phyloP scores from a whole-genome alignment of 1,140 invertebrate genomes.

The Drosophila serrata region DNA sequence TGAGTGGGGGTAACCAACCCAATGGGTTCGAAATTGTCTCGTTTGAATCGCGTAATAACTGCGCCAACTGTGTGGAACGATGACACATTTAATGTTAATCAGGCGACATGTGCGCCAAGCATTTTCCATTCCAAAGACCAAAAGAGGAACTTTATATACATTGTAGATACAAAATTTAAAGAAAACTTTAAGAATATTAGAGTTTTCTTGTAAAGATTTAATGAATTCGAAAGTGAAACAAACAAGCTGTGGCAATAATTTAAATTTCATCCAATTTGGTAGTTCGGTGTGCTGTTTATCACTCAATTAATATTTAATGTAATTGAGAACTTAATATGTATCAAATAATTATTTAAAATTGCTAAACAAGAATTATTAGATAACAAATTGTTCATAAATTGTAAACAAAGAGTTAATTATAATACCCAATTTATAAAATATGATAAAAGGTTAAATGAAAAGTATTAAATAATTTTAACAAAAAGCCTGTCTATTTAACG shows the following conservation, averaged over 20 bases:
- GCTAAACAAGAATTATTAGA: neutral
- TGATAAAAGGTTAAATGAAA: neutral
- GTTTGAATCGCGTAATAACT: slow-evolving; percentile 2
- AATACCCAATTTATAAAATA: neutral
- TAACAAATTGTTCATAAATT: neutral
- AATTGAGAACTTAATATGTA: neutral
- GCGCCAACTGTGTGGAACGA: slow-evolving; percentile 13
- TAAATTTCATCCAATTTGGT: too few species aligned
- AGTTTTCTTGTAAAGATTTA: neutral
- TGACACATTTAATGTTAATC: slow-evolving; percentile 9
- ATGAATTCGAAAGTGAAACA: neutral
- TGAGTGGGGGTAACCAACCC: slow-evolving; percentile 4
- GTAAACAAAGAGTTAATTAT: neutral
- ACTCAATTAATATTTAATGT: too few species aligned
- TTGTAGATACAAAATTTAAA: neutral
- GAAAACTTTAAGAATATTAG: neutral
- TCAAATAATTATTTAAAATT: neutral
- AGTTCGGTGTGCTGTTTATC: neutral
- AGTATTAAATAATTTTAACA: neutral
- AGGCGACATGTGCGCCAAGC: slow-evolving; percentile 11
- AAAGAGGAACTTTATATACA: neutral
- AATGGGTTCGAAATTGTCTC: slow-evolving; percentile 8
- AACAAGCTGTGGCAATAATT: rapidly evolving
- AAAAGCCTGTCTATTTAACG: neutral
- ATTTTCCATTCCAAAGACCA: neutral